These are phyloP conservation scores for Pherbina coryleti DNA, from an alignment of 2,888 invertebrate genomes.

Conservation along the genomic window DNA sequence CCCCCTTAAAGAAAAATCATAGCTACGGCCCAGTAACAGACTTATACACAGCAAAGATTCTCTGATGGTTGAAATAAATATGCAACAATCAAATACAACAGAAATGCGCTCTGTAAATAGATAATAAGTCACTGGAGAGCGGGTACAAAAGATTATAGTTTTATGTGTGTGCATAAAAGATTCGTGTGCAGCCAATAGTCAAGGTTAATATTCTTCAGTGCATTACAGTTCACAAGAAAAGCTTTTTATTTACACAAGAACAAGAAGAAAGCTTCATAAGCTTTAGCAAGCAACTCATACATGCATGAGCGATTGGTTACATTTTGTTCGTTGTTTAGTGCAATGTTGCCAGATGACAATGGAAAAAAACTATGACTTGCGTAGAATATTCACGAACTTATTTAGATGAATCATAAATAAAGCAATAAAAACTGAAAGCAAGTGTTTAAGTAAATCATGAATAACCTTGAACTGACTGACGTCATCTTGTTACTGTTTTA, in stretches of 20 bases:
- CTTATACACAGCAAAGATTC: not conserved
- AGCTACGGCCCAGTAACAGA: too few species aligned
- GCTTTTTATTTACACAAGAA: not conserved
- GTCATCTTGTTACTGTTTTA: not conserved
- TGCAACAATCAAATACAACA: not conserved
- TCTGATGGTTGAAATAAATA: not conserved
- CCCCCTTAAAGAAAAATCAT: too few species aligned
- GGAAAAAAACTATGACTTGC: not conserved
- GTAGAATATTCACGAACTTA: too few species aligned
- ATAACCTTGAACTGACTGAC: not conserved
- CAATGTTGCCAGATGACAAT: conserved; percentile 21
- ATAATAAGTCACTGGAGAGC: not conserved
- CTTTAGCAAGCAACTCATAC: conserved; percentile 14
- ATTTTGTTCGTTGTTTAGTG: not conserved
- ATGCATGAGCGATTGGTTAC: not conserved
- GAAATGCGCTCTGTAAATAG: not conserved
- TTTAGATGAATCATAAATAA: not conserved
- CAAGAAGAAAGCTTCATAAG: not conserved
- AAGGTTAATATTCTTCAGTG: not conserved
- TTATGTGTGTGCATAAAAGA: too few species aligned
- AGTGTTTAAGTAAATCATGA: too few species aligned
- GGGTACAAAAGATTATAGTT: too few species aligned
- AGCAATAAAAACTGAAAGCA: not conserved
- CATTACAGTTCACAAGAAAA: not conserved
- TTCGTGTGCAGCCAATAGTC: not conserved